Evolutionary conservation across 1,140 invertebrate species (phyloP).

Genomic region (Aphelenchoides besseyi): DNA sequence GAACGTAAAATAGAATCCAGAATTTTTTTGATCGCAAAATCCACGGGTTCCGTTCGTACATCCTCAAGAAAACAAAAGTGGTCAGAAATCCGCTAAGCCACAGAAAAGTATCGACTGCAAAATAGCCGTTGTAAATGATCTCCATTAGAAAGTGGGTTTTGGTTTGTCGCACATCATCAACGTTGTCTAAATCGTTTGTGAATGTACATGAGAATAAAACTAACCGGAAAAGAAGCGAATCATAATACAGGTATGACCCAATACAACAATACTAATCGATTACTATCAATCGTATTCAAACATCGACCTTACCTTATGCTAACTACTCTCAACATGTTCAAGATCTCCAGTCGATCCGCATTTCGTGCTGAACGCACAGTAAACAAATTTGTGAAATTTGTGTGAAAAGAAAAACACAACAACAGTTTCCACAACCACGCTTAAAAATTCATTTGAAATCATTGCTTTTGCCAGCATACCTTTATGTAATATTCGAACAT

Average conservation of each 20-base stretch:
- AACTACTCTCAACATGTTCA: neutral
- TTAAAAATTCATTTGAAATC: too few relatives aligned
- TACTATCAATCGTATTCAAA: too few relatives aligned
- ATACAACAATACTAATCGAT: neutral
- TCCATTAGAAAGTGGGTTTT: neutral
- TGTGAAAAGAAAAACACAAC: neutral
- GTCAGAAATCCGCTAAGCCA: neutral
- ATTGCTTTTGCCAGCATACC: too few relatives aligned
- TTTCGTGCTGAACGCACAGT: neutral
- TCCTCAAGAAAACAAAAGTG: neutral
- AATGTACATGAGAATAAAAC: too few relatives aligned
- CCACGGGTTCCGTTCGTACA: neutral
- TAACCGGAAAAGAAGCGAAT: neutral
- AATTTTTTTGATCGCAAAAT: neutral
- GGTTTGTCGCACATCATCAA: neutral
- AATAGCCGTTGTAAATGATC: conserved; percentile 1
- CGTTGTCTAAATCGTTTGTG: too few relatives aligned
- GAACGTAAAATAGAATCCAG: neutral
- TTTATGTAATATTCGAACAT: neutral
- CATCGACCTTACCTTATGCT: too few relatives aligned
- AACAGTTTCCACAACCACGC: neutral
- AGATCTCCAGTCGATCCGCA: neutral
- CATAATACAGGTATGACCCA: neutral
- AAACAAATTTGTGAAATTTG: neutral
- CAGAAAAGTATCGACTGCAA: neutral